Base-by-base conservation (phyloP, 2,113 vertebrate genomes). In the Anser brachyrhynchus region DNA sequence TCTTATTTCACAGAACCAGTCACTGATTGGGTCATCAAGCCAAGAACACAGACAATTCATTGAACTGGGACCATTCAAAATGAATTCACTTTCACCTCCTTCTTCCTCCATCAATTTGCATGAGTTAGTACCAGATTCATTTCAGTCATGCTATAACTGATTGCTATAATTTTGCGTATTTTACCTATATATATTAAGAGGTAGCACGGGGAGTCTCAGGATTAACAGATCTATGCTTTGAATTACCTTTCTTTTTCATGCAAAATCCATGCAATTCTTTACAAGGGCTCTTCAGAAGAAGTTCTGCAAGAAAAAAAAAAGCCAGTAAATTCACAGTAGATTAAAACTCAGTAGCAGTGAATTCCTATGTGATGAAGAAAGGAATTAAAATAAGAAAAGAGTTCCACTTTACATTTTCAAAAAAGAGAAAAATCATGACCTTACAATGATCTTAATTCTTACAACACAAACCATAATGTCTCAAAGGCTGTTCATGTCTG, bases 101-200 rank as follows among this genome's bases (percentile, higher is more conserved):
- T 62, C 37, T n/a, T 72, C 17, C 67, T 78, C 61, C 70, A 72
- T 91, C 74, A 81, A 3, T 58, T 84, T 71, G 64, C 44, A 22
- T 55, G 64, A 91, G 44, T 41, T 59, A 83, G 64, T 55, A 66
- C 58, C 31, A 91, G 74, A 93, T 61, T 79, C 28, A 65, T 58
- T 79, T 55, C 81, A 91, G 90, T n/a, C 71, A 6, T 39, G 75
- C 62, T 87, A 59, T 51, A 91, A 76, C 16, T 79, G 74, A 76
- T 81, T 87, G 58, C 44, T 92, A 13, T 28, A 91, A 85, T 35
- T 94, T 87, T 82, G 89, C 75, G 46, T 95, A 82, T 93, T 92
- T 84, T 76, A 51, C 44, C 0, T 0, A 62, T 61, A 54, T 81
- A 29, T 26, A 33, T 49, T 80, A 94, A 81, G 57, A 55, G 66